These are phyloP conservation scores for Drosophila anomelani DNA, from an alignment of 2,888 invertebrate genomes.

Conservation along the genomic window DNA sequence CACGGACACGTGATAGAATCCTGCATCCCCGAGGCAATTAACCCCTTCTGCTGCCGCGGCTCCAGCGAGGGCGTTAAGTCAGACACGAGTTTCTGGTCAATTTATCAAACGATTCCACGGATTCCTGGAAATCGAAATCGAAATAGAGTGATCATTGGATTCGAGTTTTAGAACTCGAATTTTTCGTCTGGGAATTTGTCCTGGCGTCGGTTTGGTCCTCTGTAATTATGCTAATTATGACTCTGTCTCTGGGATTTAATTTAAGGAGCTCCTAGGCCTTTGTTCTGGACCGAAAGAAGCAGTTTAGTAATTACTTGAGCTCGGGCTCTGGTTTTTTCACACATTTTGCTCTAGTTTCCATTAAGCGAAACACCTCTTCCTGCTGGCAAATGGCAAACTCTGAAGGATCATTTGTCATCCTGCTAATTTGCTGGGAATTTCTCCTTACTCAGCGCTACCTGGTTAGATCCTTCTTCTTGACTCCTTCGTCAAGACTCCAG, in stretches of 20 bases:
- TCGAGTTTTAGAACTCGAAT: slow-evolving; percentile 21
- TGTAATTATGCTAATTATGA: slow-evolving; percentile 70
- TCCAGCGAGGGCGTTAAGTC: slow-evolving; percentile 76
- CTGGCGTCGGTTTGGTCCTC: slow-evolving; percentile 44
- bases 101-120: slow-evolving; percentile 72
- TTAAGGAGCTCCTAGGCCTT: background rate
- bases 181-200: slow-evolving; percentile 27
- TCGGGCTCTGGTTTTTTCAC: slow-evolving; percentile 62
- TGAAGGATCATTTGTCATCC: slow-evolving; percentile 64
- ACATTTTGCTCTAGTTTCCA: slow-evolving; percentile 70
- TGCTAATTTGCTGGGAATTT: slow-evolving; percentile 54
- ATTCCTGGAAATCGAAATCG: slow-evolving; percentile 70
- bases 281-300: slow-evolving; percentile 29
- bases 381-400: slow-evolving; percentile 49
- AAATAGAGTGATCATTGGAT: slow-evolving; percentile 69
- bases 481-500: slow-evolving; percentile 6
- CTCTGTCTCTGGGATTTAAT: slow-evolving; percentile 15
- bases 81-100: slow-evolving; percentile 76
- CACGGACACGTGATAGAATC: slow-evolving; percentile 66
- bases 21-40: slow-evolving; percentile 59
- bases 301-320: slow-evolving; percentile 47
- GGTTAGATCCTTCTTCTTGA: background rate
- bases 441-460: slow-evolving; percentile 11
- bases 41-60: slow-evolving; percentile 60
- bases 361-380: slow-evolving; percentile 67